Evolutionary conservation across 2,113 vertebrate genomes (phyloP).

Genomic region (Chauna torquata): DNA sequence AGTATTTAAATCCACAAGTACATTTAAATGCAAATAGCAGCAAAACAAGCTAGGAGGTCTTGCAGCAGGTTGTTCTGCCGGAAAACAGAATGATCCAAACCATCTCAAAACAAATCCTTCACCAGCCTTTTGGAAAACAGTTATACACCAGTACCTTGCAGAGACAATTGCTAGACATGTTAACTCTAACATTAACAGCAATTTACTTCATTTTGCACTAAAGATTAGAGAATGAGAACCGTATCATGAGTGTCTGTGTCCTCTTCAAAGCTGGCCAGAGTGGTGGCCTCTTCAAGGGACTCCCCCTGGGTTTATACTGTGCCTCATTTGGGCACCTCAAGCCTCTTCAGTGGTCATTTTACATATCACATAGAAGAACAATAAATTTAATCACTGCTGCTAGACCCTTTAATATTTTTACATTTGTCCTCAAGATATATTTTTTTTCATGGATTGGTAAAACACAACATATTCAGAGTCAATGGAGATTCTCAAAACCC

Average conservation of each 20-base stretch:
- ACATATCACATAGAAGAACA: not conserved
- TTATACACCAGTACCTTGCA: not conserved
- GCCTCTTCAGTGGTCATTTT: not conserved
- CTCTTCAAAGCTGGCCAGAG: not conserved
- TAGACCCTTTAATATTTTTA: not conserved
- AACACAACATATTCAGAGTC: not conserved
- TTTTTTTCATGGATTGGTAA: not conserved
- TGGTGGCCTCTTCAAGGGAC: not conserved
- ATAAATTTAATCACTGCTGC: not conserved
- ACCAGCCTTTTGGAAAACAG: not conserved
- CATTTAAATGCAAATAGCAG: not conserved
- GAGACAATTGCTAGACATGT: not conserved
- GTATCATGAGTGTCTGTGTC: not conserved
- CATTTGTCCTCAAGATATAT: not conserved
- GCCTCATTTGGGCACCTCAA: not conserved
- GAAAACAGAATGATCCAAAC: not conserved
- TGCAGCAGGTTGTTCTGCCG: not conserved
- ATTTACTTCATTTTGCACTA: not conserved
- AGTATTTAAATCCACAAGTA: not conserved
- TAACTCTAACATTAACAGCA: not conserved
- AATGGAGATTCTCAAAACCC: not conserved
- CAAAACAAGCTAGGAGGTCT: not conserved
- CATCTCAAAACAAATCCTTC: not conserved
- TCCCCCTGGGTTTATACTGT: too few relatives aligned
- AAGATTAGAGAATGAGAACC: accelerated